phyloP scores from a whole-genome alignment of 2,797 vertebrate genomes.

The Myoxocephalus aenaeus region DNA sequence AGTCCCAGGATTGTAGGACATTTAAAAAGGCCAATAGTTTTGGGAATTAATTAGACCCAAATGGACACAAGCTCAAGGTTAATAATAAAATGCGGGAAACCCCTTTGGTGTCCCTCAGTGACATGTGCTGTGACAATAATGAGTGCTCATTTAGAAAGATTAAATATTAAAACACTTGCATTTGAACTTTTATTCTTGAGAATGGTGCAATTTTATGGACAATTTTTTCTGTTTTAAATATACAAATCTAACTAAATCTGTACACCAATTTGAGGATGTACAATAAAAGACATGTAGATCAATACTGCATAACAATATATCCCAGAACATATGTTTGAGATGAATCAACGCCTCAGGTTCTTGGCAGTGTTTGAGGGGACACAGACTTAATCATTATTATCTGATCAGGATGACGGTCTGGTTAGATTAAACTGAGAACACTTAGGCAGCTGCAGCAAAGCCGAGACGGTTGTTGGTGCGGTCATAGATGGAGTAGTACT shows the following conservation, averaged over 20 bases:
- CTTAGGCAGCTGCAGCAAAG: conserved; percentile 80
- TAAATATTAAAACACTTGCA: conserved; percentile 1
- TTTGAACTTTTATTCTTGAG: conserved; percentile 34
- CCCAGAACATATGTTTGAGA: not conserved
- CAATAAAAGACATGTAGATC: not conserved
- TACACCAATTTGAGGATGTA: not conserved
- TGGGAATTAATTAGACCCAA: not conserved
- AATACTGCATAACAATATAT: not conserved
- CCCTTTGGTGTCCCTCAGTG: not conserved
- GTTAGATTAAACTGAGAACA: not conserved
- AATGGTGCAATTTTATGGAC: not conserved
- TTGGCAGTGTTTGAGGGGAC: not conserved
- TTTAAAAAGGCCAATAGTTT: conserved; percentile 10
- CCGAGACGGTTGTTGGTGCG: conserved; percentile 80
- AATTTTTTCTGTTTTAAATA: not conserved
- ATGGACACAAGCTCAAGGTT: conserved; percentile 3
- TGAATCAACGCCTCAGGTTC: not conserved
- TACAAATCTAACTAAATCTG: not conserved
- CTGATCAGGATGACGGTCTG: conserved; percentile 7
- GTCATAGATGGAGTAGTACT: conserved; percentile 85
- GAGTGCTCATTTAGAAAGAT: conserved; percentile 13
- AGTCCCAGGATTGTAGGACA: not conserved
- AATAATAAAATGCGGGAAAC: conserved; percentile 19
- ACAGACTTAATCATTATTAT: not conserved
- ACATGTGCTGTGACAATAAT: not conserved